phyloP scores from a whole-genome alignment of 2,888 invertebrate species.

The Subacronicta megacephala region DNA sequence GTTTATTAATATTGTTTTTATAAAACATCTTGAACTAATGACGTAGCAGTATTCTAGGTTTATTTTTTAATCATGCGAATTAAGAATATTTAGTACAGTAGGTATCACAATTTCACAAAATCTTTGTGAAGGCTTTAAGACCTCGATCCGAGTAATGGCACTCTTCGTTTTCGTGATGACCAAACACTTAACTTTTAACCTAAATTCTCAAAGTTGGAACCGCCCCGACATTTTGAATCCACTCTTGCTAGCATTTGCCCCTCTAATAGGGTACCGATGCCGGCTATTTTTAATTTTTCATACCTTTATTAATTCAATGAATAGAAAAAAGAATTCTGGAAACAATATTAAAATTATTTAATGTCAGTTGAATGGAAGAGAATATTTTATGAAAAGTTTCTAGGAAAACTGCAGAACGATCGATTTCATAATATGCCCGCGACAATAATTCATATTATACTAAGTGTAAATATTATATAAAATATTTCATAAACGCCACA shows the following conservation, averaged over 20 bases:
- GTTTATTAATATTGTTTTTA: too few relatives aligned
- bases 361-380: too few relatives aligned
- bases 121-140: neutral
- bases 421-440: neutral
- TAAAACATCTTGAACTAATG: too few relatives aligned
- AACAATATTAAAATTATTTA: too few relatives aligned
- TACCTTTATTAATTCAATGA: too few relatives aligned
- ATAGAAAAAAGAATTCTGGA: too few relatives aligned
- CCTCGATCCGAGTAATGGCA: slow-evolving; percentile 6
- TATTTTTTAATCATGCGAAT: too few relatives aligned
- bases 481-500: neutral
- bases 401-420: neutral
- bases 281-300: too few relatives aligned
- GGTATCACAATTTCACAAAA: neutral
- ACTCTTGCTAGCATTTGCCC: neutral
- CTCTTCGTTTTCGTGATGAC: slow-evolving; percentile 24
- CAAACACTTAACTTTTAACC: slow-evolving; percentile 33
- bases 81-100: too few relatives aligned
- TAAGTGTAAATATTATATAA: too few relatives aligned
- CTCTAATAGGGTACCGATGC: neutral
- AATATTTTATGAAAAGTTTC: too few relatives aligned
- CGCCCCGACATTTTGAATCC: slow-evolving; percentile 22
- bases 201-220: slow-evolving; percentile 16
- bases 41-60: too few relatives aligned
- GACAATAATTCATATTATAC: neutral